Evolutionary conservation across 1,140 invertebrate genomes (phyloP), one percentile per base, ranked within the genome.

Genomic region (Gonioctena quinquepunctata): DNA sequence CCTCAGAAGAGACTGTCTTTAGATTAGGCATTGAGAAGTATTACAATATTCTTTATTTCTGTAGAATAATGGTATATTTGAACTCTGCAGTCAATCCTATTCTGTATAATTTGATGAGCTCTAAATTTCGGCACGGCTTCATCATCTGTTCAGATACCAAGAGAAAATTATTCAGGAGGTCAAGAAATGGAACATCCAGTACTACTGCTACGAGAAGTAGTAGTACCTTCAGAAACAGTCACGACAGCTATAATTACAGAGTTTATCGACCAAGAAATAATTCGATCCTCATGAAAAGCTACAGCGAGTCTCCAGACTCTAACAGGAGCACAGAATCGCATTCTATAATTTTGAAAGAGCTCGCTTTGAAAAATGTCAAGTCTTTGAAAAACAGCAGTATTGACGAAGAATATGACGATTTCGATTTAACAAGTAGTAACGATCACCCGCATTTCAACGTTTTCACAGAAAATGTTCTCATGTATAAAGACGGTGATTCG

Each of bases 61-160:
- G 90, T 66, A 87, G 94, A 70, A 90, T 94, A n/a, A 92, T 96
- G 90, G 83, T 92, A 42, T 95, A 95, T 79, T 84, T 95, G 61
- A 95, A 96, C 79, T 94, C 92, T 0, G 92, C 92, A 5, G 84
- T 94, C 48, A 94, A 95, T 84, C 93, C 93, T 0, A 91, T 94
- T 67, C 81, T 94, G 1, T 94, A 94, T 77, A 93, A 93, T 81
- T 83, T 93, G n/a, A 93, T 93, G 91, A 93, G 92, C 21, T 93
- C 91, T 13, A 95, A 94, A 82, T 95, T 95, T 80, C 87, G 93
- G 1, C 87, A 88, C 19, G 93, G 92, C 2, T 94, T 95, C 76
- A 81, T 89, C 18, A 83, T 93, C 0, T 92, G 90, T 73, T 86
- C 87, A 8, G 80, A 87, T 16, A 85, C 84, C 56, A 84, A 82